A percentile compares a stretch with the other conserved stretches of the same genome.
Evolutionary conservation across 2,888 invertebrate genomes (phyloP).

Genomic region (Sminthurides aquaticus): DNA sequence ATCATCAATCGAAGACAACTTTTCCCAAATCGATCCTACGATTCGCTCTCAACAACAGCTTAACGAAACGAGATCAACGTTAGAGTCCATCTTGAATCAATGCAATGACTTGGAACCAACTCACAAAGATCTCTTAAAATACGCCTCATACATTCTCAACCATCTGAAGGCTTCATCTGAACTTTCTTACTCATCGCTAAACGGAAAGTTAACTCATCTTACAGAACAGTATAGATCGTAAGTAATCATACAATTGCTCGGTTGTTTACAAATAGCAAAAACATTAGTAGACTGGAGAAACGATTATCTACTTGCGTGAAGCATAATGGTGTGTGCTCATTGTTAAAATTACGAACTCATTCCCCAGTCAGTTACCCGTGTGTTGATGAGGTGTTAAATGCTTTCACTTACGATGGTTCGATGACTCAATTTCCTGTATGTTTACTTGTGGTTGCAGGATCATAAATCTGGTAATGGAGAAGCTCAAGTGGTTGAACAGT

Average conservation of each 20-base stretch:
- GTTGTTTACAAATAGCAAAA: neutral
- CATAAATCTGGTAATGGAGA: constrained; percentile 67
- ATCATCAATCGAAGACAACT: constrained; percentile 64
- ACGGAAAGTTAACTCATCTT: constrained; percentile 62
- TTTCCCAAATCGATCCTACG: constrained; percentile 66
- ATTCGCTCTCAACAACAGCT: constrained; percentile 68
- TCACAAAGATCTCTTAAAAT: constrained; percentile 37
- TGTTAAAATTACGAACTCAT: no score
- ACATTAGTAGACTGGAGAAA: no score
- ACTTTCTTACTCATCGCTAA: constrained; percentile 53
- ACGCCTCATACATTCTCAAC: constrained; percentile 36
- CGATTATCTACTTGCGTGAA: no score
- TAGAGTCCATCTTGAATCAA: constrained; percentile 54
- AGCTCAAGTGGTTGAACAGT: constrained; percentile 64
- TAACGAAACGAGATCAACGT: constrained; percentile 61
- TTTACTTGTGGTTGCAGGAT: constrained; percentile 55
- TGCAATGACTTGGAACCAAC: constrained; percentile 35
- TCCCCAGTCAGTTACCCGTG: no score
- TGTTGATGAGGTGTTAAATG: neutral
- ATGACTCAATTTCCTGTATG: neutral
- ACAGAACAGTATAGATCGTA: constrained; percentile 62
- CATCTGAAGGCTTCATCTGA: constrained; percentile 38
- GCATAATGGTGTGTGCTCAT: no score
- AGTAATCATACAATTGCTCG: no score
- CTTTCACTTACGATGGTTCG: no score